These are phyloP conservation scores for Tachina fera DNA, from an alignment of 2,888 invertebrate species.

Conservation along the genomic window DNA sequence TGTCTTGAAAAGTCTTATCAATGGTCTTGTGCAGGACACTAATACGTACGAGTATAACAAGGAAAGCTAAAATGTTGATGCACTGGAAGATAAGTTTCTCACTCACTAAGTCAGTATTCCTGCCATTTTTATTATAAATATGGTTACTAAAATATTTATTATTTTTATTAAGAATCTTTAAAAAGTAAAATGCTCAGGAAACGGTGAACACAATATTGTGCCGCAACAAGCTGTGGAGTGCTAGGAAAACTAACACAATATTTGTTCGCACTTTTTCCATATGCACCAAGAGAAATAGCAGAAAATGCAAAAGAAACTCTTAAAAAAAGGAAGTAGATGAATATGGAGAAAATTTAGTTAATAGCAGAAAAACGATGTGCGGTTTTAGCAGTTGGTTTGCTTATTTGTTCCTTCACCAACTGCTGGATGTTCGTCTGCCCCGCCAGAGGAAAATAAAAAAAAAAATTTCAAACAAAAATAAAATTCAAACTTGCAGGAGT, in stretches of 20 bases:
- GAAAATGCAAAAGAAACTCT: slow-evolving; percentile 13
- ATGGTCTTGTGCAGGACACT: too few relatives aligned
- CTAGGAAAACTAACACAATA: slow-evolving; percentile 48
- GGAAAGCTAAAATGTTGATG: too few relatives aligned
- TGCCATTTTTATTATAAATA: too few relatives aligned
- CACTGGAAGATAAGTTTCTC: too few relatives aligned
- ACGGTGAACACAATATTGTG: slow-evolving; percentile 33
- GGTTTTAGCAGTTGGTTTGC: slow-evolving; percentile 65
- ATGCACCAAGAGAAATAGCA: slow-evolving; percentile 42
- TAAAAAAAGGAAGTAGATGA: slow-evolving; percentile 47
- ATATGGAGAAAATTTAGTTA: slow-evolving; percentile 63
- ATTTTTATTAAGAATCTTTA: too few relatives aligned
- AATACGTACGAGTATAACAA: too few relatives aligned
- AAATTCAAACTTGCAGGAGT: slow-evolving; percentile 30
- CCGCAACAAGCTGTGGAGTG: slow-evolving; percentile 5
- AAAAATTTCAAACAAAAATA: slow-evolving; percentile 33
- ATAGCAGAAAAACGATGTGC: slow-evolving; percentile 67
- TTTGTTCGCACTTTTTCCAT: slow-evolving; percentile 67
- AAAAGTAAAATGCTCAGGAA: not conserved
- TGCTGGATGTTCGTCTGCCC: not conserved
- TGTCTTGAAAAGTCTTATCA: too few relatives aligned
- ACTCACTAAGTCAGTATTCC: too few relatives aligned
- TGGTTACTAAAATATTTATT: too few relatives aligned
- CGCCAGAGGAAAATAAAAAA: not conserved
- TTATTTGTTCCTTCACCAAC: slow-evolving; percentile 41